Evolutionary conservation across 1,140 invertebrate genomes (phyloP).

Genomic region (Aphaenogaster rudis): DNA sequence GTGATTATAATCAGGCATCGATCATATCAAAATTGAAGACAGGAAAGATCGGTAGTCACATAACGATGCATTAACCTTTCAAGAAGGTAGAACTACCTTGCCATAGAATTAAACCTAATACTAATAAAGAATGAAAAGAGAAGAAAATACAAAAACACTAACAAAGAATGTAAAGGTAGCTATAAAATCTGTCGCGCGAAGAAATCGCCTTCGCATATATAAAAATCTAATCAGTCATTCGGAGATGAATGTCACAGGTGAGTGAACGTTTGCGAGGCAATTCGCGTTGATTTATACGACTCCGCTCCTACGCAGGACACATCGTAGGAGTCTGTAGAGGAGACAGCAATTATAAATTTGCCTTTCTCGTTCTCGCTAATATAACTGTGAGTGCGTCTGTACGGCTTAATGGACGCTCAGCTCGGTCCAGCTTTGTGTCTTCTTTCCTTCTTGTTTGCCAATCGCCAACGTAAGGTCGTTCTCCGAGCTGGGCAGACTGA

Average conservation of each 20-base stretch:
- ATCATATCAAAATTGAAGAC: constrained; percentile 4
- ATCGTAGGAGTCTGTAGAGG: background rate
- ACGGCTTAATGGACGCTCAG: background rate
- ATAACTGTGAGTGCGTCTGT: background rate
- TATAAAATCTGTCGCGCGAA: background rate
- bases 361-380: constrained; percentile 6
- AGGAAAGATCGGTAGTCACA: background rate
- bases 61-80: constrained; percentile 18
- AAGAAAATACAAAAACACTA: background rate
- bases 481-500: constrained; percentile 40
- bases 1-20: background rate
- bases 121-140: background rate
- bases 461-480: constrained; percentile 62
- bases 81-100: background rate
- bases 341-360: constrained; percentile 34
- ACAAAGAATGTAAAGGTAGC: background rate
- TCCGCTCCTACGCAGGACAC: background rate
- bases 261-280: constrained; percentile 9
- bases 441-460: constrained; percentile 28
- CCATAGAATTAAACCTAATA: background rate
- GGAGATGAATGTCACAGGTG: background rate
- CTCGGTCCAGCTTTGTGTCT: constrained; percentile 43
- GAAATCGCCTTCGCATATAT: background rate
- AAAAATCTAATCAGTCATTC: background rate
- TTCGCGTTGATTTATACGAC: background rate